Evolutionary conservation across 2,113 vertebrate genomes (phyloP).

Genomic region (Sceloporus tristichus): DNA sequence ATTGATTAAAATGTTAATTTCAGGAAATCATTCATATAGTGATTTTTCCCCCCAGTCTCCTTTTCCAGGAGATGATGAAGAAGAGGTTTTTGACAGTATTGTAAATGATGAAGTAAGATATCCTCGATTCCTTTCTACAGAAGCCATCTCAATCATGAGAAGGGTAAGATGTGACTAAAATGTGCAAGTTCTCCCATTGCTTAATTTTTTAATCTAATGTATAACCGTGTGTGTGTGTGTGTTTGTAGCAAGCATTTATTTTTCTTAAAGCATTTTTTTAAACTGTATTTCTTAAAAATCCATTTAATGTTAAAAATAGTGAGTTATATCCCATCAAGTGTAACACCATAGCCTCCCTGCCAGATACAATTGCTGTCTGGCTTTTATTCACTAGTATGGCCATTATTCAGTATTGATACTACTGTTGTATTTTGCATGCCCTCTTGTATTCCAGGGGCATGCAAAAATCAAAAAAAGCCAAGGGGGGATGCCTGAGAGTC

Average conservation of each 20-base stretch:
- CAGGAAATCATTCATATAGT: background rate
- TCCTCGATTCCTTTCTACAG: slow-evolving; percentile 95
- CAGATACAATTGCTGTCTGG: background rate
- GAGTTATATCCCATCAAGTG: background rate
- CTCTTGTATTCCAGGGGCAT: background rate
- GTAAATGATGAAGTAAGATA: slow-evolving; percentile 99
- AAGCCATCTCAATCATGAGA: slow-evolving; percentile 99
- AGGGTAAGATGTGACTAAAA: slow-evolving; percentile 81
- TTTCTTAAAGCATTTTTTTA: no score
- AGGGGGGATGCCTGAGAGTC: background rate
- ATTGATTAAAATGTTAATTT: slow-evolving; percentile 28
- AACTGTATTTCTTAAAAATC: no score
- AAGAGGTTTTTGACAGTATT: slow-evolving; percentile 99
- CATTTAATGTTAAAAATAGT: background rate
- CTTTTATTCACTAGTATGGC: background rate
- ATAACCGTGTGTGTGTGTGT: no score
- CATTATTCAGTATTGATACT: background rate
- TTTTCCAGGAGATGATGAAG: slow-evolving; percentile 98
- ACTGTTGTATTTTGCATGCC: no score
- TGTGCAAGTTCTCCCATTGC: background rate
- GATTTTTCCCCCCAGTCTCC: slow-evolving; percentile 84
- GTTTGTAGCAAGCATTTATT: no score
- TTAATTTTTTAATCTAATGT: background rate
- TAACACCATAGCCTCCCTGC: background rate
- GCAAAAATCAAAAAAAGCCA: background rate